Base-by-base conservation (phyloP, 1,140 invertebrate species). In the Oryzaephilus surinamensis region DNA sequence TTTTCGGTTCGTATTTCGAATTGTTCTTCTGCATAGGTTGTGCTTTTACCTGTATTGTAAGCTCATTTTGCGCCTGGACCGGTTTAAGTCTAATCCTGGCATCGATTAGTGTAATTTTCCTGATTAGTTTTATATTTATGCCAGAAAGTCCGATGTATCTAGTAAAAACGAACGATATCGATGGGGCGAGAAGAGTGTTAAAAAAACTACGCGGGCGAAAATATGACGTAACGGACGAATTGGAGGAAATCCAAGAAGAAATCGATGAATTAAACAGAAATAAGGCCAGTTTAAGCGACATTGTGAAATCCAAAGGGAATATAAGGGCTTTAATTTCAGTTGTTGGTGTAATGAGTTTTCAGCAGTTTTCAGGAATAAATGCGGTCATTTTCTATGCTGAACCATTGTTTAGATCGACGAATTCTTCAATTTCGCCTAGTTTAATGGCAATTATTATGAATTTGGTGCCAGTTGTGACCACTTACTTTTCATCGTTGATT, bases 351-450 rank as follows among this genome's bases (percentile, higher is more conserved):
- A 5, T 14, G 6, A 37, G 34, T 35, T 30, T 50, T 4, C 48
- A 45, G 8, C 18, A 46, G 3, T 36, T 27, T 10, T 13, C 11
- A 2, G 34, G 34, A 15, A 36, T 36, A 8, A 36, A 26, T 16
- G 34, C 23, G 5, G 15, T 36, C 3, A 21, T 20, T 2, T 23
- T 14, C 13, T 35, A 35, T 24, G 75, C 83, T 45, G 73, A 77
- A 20, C 66, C 63, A 1, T 89, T 84, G 51, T 89, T 84, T 50
- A 46, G 62, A 2, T 64, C 68, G 7, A 71, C 81, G 6, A 72
- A 75, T 0, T 72, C 57, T 69, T 1, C 42, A 53, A 47, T 6
- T 32, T 84, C 1, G 56, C 74, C 27, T n/a, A n/a, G n/a, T n/a
- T n/a, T n/a, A n/a, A n/a, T n/a, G n/a, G n/a, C n/a, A n/a, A n/a